These are phyloP conservation scores for Phenacoccus solenopsis DNA, from an alignment of 1,140 invertebrate species.

Conservation along the genomic window DNA sequence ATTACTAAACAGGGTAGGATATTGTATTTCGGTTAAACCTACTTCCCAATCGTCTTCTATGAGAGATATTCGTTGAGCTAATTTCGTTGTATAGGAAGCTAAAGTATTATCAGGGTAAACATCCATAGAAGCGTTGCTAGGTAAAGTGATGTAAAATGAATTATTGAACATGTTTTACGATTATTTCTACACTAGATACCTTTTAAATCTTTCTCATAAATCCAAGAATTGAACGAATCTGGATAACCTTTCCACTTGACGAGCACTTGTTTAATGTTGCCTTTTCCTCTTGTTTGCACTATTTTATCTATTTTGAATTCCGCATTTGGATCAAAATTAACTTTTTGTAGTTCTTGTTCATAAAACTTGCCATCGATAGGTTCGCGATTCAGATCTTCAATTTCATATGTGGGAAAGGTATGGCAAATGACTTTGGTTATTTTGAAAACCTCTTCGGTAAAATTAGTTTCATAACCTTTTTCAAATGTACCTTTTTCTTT, in stretches of 20 bases:
- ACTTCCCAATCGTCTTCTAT: neutral
- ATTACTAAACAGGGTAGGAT: too few relatives aligned
- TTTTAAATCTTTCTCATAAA: neutral
- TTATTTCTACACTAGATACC: neutral
- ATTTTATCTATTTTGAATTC: conserved; percentile 13
- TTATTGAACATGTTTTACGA: neutral
- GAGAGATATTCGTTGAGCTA: neutral
- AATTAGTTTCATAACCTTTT: conserved; percentile 30
- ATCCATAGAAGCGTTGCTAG: neutral
- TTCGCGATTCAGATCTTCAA: conserved; percentile 30
- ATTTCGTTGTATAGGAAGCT: neutral
- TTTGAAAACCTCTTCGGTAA: conserved; percentile 32
- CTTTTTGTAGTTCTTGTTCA: conserved; percentile 27
- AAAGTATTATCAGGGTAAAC: neutral
- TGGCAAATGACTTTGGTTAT: conserved; percentile 27
- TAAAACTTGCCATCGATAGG: conserved; percentile 29
- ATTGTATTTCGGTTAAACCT: neutral
- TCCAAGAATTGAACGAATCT: neutral
- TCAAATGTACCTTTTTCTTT: conserved; percentile 26
- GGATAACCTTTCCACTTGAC: neutral
- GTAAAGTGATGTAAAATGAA: neutral
- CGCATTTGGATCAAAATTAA: neutral
- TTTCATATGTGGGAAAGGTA: conserved; percentile 27
- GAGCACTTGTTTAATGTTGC: neutral
- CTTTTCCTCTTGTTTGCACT: neutral